These are phyloP conservation scores for Spea hammondii DNA, from an alignment of 2,797 vertebrate species.

Conservation along the genomic window DNA sequence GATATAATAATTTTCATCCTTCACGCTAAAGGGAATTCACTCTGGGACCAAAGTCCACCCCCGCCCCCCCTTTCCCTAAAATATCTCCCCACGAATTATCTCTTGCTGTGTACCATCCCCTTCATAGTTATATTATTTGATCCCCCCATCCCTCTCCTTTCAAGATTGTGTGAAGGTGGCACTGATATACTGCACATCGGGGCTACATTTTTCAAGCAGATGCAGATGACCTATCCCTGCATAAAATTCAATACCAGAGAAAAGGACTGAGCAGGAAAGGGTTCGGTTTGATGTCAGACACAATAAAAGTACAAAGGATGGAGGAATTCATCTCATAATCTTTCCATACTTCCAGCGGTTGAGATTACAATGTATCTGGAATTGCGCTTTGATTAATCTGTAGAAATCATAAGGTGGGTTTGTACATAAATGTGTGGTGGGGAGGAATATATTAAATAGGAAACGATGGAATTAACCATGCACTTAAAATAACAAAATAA, in stretches of 20 bases:
- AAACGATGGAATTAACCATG: too few species aligned
- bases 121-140: neutral
- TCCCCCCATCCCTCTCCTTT: neutral
- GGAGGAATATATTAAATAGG: too few species aligned
- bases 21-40: neutral
- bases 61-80: neutral
- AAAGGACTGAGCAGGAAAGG: constrained; percentile 10
- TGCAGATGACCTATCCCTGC: constrained; percentile 13
- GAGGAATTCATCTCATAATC: neutral
- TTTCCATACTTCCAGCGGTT: neutral
- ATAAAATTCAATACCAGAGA: constrained; percentile 8
- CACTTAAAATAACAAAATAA: too few species aligned
- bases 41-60: neutral
- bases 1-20: neutral
- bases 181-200: neutral
- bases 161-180: constrained; percentile 3
- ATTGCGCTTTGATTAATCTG: neutral
- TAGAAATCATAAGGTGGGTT: too few species aligned
- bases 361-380: neutral
- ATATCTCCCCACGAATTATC: neutral
- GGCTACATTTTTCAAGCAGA: constrained; percentile 18
- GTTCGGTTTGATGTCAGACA: constrained; percentile 23
- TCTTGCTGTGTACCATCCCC: neutral
- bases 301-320: constrained; percentile 33
- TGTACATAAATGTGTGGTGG: too few species aligned